Evolutionary conservation across 64 coral and sea anemone genomes (phyloP), one percentile per base, ranked within the genome.

Genomic region (Porites australiensis): DNA sequence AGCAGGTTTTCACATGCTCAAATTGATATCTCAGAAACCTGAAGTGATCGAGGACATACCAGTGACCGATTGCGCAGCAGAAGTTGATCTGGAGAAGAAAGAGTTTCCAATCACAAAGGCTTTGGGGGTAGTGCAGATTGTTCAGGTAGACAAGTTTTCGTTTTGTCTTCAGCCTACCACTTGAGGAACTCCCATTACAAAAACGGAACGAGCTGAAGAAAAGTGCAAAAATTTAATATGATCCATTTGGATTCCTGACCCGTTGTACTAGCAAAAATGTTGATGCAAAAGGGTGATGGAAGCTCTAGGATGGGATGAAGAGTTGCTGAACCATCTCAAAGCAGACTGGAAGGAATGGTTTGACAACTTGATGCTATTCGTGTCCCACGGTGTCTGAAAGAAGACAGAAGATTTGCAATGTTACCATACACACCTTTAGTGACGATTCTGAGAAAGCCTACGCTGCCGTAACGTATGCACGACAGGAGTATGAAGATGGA

Each of bases 361-460:
- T 45, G 62, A 77, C 44, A 79, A 54, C 57, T 88, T 91, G 84
- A 59, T 65, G 13, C 87, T 19, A 47, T 96, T 6, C 72, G 70
- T 82, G 78, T 92, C 68, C 69, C 82, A 70, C 69, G 67, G 48
- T 93, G 87, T 82, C 64, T 86, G 46, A 90, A 92, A 68, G 67
- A 79, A 66, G 74, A 72, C 14, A 68, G 79, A 3, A 49, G 77
- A 22, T 70, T 96, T 73, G 52, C n/a, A 20, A 77, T 52, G 50
- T 84, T 57, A 89, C 70, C 73, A 65, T 96, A 27, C 95, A 93
- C 60, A 96, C 78, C 4, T 93, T 86, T 13, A 86, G 83, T 22
- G 90, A 86, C 55, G 86, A 86, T 6, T 96, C 90, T 13, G 72
- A 89, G 64, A 92, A 88, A 45, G 82, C 94, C 10, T 95, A 95